Evolutionary conservation across 2,888 invertebrate species (phyloP).

Genomic region (Lathronympha strigana): DNA sequence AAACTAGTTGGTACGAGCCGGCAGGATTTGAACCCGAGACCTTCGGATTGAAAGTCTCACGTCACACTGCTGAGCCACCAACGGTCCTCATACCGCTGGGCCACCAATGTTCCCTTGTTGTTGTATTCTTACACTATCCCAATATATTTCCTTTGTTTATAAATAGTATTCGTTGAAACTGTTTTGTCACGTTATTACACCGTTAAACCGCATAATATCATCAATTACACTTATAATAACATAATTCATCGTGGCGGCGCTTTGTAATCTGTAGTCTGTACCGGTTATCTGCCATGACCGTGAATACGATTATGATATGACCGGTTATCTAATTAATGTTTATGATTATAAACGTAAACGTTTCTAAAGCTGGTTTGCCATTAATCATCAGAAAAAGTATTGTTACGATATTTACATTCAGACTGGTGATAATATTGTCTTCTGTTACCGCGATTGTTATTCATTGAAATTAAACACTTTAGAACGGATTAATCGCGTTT

Average conservation of each 20-base stretch:
- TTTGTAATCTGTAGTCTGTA: not conserved
- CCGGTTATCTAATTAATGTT: conserved; percentile 5
- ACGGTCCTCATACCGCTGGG: too few species aligned
- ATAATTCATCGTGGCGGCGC: not conserved
- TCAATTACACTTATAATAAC: conserved; percentile 15
- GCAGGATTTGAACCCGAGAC: too few species aligned
- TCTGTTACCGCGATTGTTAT: too few species aligned
- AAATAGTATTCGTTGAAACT: not conserved
- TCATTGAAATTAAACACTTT: too few species aligned
- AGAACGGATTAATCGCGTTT: too few species aligned
- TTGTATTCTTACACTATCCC: not conserved
- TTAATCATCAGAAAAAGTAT: not conserved
- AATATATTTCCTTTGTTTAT: not conserved
- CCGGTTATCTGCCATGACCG: conserved; percentile 3
- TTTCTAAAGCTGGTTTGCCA: not conserved
- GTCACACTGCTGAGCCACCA: too few species aligned
- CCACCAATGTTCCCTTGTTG: too few species aligned
- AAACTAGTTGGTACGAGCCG: too few species aligned
- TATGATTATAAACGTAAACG: not conserved
- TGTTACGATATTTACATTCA: too few species aligned
- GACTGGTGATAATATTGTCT: too few species aligned
- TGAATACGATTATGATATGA: conserved; percentile 11
- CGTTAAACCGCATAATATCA: not conserved
- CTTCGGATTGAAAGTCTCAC: too few species aligned
- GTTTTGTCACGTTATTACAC: not conserved